Evolutionary conservation across 2,888 invertebrate species (phyloP).

Genomic region (Malacosoma neustria): DNA sequence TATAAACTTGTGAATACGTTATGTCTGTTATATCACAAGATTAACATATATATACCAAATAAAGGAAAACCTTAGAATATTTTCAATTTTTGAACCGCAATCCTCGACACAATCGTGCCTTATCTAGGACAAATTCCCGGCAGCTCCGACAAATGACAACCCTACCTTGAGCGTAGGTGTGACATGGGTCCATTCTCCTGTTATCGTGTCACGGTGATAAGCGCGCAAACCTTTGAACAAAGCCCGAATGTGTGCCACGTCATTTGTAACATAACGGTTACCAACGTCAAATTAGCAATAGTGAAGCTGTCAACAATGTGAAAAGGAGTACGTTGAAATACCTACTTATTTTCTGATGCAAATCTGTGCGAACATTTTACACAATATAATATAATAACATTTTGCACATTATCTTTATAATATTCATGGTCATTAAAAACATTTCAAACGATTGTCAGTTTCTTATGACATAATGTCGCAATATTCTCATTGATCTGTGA

Average conservation of each 20-base stretch:
- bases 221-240: neutral
- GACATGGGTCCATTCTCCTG: constrained; percentile 18
- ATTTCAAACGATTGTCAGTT: too few species aligned
- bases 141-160: neutral
- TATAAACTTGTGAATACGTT: too few species aligned
- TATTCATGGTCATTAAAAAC: too few species aligned
- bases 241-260: neutral
- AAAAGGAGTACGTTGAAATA: too few species aligned
- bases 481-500: too few species aligned
- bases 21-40: too few species aligned
- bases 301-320: neutral
- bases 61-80: neutral
- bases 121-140: neutral
- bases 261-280: neutral
- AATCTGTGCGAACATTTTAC: too few species aligned
- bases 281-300: neutral
- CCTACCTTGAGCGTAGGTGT: constrained; percentile 6
- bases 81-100: neutral
- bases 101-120: neutral
- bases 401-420: too few species aligned
- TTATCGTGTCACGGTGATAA: neutral
- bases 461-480: too few species aligned
- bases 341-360: too few species aligned
- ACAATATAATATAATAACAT: too few species aligned
- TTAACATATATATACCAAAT: too few species aligned